Conservation (phyloP, 2,797 vertebrate species). For the Catamblyrhynchus diadema region DNA sequence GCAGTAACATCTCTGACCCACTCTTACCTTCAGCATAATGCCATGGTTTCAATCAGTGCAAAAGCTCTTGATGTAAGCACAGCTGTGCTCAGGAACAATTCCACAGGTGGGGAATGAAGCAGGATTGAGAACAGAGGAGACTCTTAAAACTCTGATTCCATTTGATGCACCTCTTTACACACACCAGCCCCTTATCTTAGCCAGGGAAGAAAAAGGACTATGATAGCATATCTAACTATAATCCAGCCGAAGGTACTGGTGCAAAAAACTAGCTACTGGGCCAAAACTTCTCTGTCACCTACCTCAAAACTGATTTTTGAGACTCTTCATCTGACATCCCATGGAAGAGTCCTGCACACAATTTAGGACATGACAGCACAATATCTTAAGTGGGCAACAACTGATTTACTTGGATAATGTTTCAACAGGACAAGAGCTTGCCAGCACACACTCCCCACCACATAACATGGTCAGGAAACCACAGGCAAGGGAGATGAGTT, state of each 20-base stretch:
- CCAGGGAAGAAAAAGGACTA: background rate
- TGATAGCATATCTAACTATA: background rate
- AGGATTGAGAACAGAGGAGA: background rate
- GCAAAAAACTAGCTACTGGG: background rate
- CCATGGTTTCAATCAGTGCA: background rate
- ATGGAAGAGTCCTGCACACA: background rate
- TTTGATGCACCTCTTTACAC: background rate
- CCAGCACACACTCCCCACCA: background rate
- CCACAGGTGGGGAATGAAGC: background rate
- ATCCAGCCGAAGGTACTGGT: background rate
- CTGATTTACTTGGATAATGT: background rate
- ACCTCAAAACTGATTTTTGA: background rate
- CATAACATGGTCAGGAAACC: background rate
- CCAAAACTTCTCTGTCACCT: background rate
- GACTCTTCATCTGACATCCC: background rate
- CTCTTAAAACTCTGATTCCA: background rate
- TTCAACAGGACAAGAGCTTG: background rate
- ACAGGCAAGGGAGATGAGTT: background rate
- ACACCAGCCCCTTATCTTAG: background rate
- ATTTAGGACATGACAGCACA: background rate
- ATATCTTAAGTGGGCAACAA: background rate
- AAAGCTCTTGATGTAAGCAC: background rate
- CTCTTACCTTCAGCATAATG: background rate
- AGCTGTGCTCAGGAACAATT: background rate
- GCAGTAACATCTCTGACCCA: background rate